These are phyloP conservation scores for Tinea semifulvella DNA, from an alignment of 2,888 invertebrate genomes.

Conservation along the genomic window DNA sequence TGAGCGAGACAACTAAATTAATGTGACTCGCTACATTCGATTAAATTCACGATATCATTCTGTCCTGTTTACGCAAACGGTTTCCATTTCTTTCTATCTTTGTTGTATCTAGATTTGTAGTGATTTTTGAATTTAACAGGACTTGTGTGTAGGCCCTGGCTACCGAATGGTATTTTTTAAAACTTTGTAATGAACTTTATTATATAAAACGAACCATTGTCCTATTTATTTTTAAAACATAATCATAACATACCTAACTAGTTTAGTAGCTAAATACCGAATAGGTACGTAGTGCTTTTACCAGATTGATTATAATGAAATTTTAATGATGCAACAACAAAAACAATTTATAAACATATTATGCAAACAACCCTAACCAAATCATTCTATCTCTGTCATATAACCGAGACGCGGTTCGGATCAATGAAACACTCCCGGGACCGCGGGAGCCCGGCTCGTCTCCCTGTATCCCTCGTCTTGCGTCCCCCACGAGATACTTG, in stretches of 20 bases:
- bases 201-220: no score
- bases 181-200: no score
- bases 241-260: no score
- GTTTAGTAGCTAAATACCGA: no score
- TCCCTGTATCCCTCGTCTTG: constrained; percentile 21
- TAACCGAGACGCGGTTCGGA: constrained; percentile 54
- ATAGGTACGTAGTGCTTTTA: no score
- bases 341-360: no score
- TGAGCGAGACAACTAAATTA: neutral
- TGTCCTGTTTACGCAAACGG: constrained; percentile 1
- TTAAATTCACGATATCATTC: neutral
- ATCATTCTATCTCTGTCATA: constrained; percentile 39
- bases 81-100: constrained; percentile 6
- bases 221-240: no score
- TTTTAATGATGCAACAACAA: no score
- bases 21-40: neutral
- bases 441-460: constrained; percentile 25
- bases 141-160: no score
- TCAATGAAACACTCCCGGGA: constrained; percentile 58
- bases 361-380: constrained; percentile 1
- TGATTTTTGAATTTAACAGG: constrained; percentile 1
- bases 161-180: no score
- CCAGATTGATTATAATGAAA: no score
- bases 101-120: neutral
- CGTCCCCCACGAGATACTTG: constrained; percentile 1